Base-by-base conservation (phyloP, 2,888 invertebrate species). In the Agonopterix arenella region DNA sequence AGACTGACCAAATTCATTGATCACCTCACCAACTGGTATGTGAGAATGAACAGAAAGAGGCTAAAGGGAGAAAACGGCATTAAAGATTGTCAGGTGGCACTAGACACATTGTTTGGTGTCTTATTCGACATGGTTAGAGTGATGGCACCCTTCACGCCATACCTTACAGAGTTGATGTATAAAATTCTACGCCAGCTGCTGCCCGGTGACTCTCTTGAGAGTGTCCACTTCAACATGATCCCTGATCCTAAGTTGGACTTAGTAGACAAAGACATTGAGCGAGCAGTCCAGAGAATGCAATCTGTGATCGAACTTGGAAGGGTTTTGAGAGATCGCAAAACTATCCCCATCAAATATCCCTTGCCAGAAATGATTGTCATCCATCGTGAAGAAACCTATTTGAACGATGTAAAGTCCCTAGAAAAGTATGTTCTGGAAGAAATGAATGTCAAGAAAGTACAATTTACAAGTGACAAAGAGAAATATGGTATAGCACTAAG, bases 71-170 rank as follows among this genome's bases (percentile, higher is more conserved):
- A 98, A 70, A 90, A 90, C 57, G 96, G 97, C 0, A 73, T 90
- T 2, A 90, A 92, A 36, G 98, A 99, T 70, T 96, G 97, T 68
- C 91, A 93, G 54, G 90, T 93, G 50, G 97, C 98, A 0, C 81
- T 99, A 50, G 93, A 95, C 60, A 97, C 98, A 0, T 90, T 99
- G 8, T 98, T 95, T 73, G 92, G 93, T 62, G 97, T 99, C 0
- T 86, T 99, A 37, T 94, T 94, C 68, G 93, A 95, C 48, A 96
- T 99, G 93, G 93, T 94, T 0, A 92, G 95, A 63, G 93, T 98
- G 66, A 98, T 99, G 96, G 96, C 99, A 1, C 98, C 99, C 0
- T 99, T 99, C 78, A 97, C 98, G 0, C 99, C 99, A 0, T 99
- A 97, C 83, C 90, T 99, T 49, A 95, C 97, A 0, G 99, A 99